These are phyloP conservation scores for Macquaria ambigua DNA, from an alignment of 2,113 vertebrate genomes.

Conservation along the genomic window DNA sequence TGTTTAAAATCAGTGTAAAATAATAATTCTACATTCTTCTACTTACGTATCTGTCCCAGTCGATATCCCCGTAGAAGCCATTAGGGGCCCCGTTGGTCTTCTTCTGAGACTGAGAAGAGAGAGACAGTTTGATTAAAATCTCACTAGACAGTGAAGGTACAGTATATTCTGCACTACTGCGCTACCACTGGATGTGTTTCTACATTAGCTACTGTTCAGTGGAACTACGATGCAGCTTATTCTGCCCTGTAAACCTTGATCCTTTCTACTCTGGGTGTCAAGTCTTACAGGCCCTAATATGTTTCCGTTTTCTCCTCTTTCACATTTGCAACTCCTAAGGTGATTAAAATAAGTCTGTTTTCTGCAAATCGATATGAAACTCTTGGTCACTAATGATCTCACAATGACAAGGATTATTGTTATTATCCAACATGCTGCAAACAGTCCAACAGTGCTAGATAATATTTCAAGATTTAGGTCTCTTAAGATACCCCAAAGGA, in stretches of 20 bases:
- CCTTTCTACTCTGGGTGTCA: not conserved
- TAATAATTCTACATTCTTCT: constrained; percentile 4
- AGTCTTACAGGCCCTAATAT: not conserved
- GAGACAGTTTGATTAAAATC: constrained; percentile 29
- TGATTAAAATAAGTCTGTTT: not conserved
- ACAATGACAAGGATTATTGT: not conserved
- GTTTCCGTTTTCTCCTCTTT: not conserved
- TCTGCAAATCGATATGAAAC: not conserved
- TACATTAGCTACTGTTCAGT: not conserved
- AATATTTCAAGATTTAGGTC: constrained; percentile 4
- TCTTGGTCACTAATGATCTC: not conserved
- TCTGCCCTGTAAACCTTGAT: not conserved
- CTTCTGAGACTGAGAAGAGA: constrained; percentile 85
- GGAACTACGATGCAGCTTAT: not conserved
- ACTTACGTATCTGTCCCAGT: constrained; percentile 99
- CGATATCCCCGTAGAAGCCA: constrained; percentile 96
- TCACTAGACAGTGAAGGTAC: constrained; percentile 3
- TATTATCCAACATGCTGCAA: not conserved
- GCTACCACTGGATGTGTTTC: not conserved
- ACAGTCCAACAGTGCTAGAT: not conserved
- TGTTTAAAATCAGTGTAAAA: not conserved
- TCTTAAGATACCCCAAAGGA: not conserved
- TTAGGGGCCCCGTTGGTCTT: constrained; percentile 95
- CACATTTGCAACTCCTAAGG: not conserved
- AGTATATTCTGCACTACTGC: constrained; percentile 3